phyloP scores from a whole-genome alignment of 2,888 invertebrate genomes.

The Fabriciana adippe region DNA sequence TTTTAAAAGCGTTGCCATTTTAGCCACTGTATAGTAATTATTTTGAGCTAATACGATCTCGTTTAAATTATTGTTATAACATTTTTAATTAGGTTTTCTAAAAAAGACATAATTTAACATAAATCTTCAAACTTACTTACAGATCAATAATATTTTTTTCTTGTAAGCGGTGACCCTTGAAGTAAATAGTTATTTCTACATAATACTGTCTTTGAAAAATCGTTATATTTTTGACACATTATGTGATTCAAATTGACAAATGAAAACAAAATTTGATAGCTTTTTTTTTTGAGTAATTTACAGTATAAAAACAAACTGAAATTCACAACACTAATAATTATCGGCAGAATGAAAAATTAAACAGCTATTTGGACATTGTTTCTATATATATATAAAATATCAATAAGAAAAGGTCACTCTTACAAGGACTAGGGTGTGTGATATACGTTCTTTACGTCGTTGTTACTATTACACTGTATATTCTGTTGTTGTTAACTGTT shows the following conservation, averaged over 20 bases:
- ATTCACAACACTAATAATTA: too few relatives aligned
- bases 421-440: conserved; percentile 60
- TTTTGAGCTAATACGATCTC: too few relatives aligned
- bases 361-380: too few relatives aligned
- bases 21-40: too few relatives aligned
- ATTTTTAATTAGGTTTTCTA: too few relatives aligned
- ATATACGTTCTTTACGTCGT: conserved; percentile 67
- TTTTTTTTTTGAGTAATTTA: too few relatives aligned
- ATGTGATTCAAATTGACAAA: neutral
- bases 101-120: neutral
- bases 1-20: too few relatives aligned
- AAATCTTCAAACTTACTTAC: conserved; percentile 21
- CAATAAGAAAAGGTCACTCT: conserved; percentile 52
- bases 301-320: too few relatives aligned
- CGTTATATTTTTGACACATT: neutral
- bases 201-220: neutral
- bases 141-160: conserved; percentile 29
- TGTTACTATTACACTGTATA: conserved; percentile 77
- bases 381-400: too few relatives aligned
- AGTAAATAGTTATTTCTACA: neutral
- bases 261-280: too few relatives aligned
- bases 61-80: too few relatives aligned
- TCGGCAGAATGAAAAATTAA: too few relatives aligned
- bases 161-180: conserved; percentile 27
- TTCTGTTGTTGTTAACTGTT: conserved; percentile 79